These are phyloP conservation scores for Conus betulinus DNA, from an alignment of 1,140 invertebrate species.

Conservation along the genomic window DNA sequence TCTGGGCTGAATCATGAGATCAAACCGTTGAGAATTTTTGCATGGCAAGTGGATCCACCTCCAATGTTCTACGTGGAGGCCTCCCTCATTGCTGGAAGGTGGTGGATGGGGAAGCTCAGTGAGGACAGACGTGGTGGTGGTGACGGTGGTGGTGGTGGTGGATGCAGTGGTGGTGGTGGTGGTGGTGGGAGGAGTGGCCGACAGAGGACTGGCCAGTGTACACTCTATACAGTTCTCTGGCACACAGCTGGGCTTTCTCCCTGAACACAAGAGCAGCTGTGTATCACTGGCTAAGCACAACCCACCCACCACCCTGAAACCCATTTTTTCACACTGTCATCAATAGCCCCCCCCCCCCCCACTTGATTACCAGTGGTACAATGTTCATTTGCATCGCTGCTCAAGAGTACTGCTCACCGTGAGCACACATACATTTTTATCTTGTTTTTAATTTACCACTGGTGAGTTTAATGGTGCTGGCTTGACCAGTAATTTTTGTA, in stretches of 20 bases:
- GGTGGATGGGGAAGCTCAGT: background rate
- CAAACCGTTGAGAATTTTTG: background rate
- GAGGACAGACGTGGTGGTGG: background rate
- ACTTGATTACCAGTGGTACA: no score
- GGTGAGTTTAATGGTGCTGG: no score
- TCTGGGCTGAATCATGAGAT: no score
- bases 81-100: background rate
- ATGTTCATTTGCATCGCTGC: no score
- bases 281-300: no score
- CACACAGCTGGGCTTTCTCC: constrained; percentile 52
- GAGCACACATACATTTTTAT: no score
- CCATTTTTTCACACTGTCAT: no score
- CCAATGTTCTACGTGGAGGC: background rate
- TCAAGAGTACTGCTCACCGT: no score
- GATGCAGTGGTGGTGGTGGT: background rate
- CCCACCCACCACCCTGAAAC: no score
- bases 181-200: background rate
- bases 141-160: background rate
- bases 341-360: no score
- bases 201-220: constrained; percentile 1
- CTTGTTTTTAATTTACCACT: no score
- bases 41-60: background rate
- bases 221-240: constrained; percentile 39
- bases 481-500: no score
- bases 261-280: constrained; percentile 27